phyloP scores from a whole-genome alignment of 2,797 vertebrate genomes.

The Enteromius fasciolatus region DNA sequence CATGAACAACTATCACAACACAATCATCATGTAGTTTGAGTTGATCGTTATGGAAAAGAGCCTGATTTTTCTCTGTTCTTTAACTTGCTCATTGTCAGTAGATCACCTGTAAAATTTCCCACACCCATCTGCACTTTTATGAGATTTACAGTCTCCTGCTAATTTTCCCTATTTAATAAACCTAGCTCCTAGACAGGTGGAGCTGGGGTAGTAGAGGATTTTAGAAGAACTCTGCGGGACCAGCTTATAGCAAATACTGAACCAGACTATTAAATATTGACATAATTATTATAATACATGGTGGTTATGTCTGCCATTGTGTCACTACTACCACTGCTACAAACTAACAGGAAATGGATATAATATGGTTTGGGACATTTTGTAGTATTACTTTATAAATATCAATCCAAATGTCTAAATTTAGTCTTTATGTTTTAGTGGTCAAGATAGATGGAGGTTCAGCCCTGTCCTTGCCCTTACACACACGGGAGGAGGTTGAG shows the following conservation, averaged over 20 bases:
- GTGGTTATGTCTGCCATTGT: not conserved
- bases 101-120: not conserved
- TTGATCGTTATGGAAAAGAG: too few species aligned
- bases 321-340: not conserved
- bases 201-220: not conserved
- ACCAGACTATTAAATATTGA: not conserved
- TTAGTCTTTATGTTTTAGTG: conserved; percentile 67
- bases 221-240: not conserved
- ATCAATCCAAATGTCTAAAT: not conserved
- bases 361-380: not conserved
- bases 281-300: too few species aligned
- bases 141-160: too few species aligned
- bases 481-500: conserved; percentile 92
- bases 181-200: not conserved
- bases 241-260: not conserved
- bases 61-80: too few species aligned
- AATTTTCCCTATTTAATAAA: not conserved
- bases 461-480: conserved; percentile 81
- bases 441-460: conserved; percentile 85
- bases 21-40: too few species aligned
- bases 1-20: too few species aligned
- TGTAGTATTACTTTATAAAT: not conserved
- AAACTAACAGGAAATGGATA: not conserved
- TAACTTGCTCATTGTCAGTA: not conserved
- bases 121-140: not conserved